These are phyloP conservation scores for Caenorhabditis japonica DNA, from an alignment of 2,888 invertebrate species.

Conservation along the genomic window DNA sequence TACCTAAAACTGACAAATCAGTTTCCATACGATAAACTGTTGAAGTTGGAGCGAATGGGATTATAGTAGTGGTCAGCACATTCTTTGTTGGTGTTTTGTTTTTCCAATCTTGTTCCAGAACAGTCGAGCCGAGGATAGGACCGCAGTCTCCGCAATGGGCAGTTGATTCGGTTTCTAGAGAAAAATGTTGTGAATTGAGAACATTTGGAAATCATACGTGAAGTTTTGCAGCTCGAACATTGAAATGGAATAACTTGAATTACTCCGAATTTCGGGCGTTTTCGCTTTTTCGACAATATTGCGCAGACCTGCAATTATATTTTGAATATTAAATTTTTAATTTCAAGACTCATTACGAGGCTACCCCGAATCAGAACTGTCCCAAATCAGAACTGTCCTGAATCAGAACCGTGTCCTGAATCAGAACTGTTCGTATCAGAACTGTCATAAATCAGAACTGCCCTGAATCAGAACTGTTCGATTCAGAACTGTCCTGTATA, in stretches of 20 bases:
- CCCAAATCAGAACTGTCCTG: too few relatives aligned
- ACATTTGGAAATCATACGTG: slow-evolving; percentile 42
- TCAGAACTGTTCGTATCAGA: too few relatives aligned
- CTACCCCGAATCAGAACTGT: too few relatives aligned
- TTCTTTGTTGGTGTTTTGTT: slow-evolving; percentile 19
- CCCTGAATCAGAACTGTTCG: too few relatives aligned
- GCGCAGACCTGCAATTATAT: slow-evolving; percentile 65
- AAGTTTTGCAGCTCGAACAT: slow-evolving; percentile 64
- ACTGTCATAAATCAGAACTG: too few relatives aligned
- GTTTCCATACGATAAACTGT: slow-evolving; percentile 58
- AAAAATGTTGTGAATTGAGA: neutral
- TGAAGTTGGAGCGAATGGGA: slow-evolving; percentile 13
- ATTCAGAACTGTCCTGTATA: too few relatives aligned
- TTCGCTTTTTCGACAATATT: slow-evolving; percentile 55
- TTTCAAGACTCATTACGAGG: too few relatives aligned
- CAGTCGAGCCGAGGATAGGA: slow-evolving; percentile 60
- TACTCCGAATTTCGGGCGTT: slow-evolving; percentile 68
- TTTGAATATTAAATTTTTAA: too few relatives aligned
- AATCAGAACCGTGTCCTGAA: too few relatives aligned
- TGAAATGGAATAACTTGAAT: slow-evolving; percentile 70
- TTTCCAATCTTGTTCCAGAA: slow-evolving; percentile 52
- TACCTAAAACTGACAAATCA: slow-evolving; percentile 41
- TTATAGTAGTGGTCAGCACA: neutral
- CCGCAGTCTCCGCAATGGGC: slow-evolving; percentile 63
- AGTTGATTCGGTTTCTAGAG: slow-evolving; percentile 9